Evolutionary conservation across 2,113 vertebrate genomes (phyloP), one percentile per base, ranked within the genome.

Genomic region (Coreoperca whiteheadi): DNA sequence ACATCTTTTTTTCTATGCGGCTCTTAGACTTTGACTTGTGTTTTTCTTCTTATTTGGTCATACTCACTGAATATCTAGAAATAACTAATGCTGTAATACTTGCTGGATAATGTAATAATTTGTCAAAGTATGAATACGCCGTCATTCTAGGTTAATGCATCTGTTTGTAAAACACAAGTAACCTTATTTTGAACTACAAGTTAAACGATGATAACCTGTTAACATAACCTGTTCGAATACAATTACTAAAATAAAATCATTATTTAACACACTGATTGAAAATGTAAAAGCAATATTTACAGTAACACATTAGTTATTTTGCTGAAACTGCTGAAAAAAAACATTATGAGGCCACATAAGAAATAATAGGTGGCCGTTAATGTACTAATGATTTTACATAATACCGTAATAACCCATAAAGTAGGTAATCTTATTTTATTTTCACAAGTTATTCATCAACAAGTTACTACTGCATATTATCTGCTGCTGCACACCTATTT

Each of bases 231-330:
- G 34, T 15, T 43, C 6, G 0, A 51, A 21, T 53, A 54, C 53
- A 54, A 11, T 54, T n/a, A 54, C n/a, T 54, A 4, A 28, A 68
- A 68, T 68, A 30, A 50, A 68, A 68, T 68, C 25, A 50, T 18
- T 68, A 20, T 28, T 18, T 67, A 67, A 66, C 12, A 48, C 25
- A 48, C 25, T 68, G 23, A 14, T 10, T 57, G n/a, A 56, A 23
- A 56, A 25, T 57, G 25, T 57, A 56, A 56, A 12, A 25, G 11
- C n/a, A 56, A 14, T 56, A 56, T 56, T 34, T 34, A 67, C 15
- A 66, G 32, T 48, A 48, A 18, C 43, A 18, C 48, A 50, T 21
- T 50, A 20, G 48, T 20, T 16, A 46, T 6, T 43, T 43, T 43
- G 18, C 16, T 20, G 48, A n/a, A n/a, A 7, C 48, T 20, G 48